Evolutionary conservation across 2,797 vertebrate species (phyloP).

Genomic region (Pipistrellus pipistrellus): DNA sequence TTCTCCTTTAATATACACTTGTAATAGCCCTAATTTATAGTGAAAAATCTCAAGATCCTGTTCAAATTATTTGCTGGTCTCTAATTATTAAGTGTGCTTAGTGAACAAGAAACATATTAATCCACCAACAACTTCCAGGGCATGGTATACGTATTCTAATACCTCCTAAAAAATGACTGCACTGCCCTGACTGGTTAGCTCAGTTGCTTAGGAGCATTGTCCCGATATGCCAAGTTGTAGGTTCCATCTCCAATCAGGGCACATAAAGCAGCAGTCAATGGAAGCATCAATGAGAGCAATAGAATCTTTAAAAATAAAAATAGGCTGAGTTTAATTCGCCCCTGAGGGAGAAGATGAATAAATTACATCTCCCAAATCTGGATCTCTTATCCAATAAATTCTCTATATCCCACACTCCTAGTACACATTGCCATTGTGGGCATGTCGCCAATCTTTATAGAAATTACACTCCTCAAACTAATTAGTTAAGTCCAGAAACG

Average conservation of each 20-base stretch:
- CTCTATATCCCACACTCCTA: background rate
- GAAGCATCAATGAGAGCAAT: background rate
- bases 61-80: conserved; percentile 48
- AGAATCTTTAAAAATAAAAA: background rate
- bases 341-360: background rate
- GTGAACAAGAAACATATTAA: background rate
- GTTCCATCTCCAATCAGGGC: background rate
- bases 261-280: background rate
- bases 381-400: conserved; percentile 53
- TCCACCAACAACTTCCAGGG: conserved; percentile 24
- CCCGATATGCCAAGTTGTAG: background rate
- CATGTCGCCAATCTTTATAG: conserved; percentile 16
- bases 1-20: background rate
- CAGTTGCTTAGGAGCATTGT: background rate
- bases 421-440: background rate
- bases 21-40: background rate
- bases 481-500: conserved; percentile 44
- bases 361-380: background rate
- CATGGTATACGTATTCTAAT: background rate
- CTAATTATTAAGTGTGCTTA: background rate
- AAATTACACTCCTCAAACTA: conserved; percentile 29
- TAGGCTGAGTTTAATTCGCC: background rate
- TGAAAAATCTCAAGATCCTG: background rate
- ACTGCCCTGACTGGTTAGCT: background rate
- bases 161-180: background rate